Evolutionary conservation across 2,888 invertebrate genomes (phyloP).

Genomic region (Tenthredo livida): DNA sequence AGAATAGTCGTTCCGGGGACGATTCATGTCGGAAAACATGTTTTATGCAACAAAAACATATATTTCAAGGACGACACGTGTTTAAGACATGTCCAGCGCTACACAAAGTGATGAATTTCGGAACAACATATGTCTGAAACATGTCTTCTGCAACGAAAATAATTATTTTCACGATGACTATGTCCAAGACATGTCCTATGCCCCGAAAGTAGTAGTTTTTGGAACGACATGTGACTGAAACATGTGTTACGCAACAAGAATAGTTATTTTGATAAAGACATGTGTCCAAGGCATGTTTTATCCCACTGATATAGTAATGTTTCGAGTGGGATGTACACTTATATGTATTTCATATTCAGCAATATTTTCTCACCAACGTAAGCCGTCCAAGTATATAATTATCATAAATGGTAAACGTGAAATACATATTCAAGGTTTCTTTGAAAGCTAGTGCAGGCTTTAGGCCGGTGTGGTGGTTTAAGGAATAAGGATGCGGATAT

Average conservation of each 20-base stretch:
- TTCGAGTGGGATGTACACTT: neutral
- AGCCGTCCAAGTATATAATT: neutral
- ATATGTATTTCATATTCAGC: neutral
- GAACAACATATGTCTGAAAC: neutral
- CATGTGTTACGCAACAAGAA: neutral
- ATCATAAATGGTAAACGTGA: conserved; percentile 16
- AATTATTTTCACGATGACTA: neutral
- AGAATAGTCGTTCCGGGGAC: neutral
- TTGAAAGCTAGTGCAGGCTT: neutral
- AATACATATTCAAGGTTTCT: conserved; percentile 16
- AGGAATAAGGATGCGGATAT: conserved; percentile 30
- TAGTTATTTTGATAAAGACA: neutral
- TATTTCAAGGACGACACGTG: neutral
- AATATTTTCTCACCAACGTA: neutral
- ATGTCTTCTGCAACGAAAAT: neutral
- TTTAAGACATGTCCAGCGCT: neutral
- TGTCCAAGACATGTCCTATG: neutral
- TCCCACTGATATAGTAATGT: neutral
- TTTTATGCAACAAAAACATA: neutral
- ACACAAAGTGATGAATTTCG: neutral
- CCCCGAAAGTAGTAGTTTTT: neutral
- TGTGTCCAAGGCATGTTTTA: neutral
- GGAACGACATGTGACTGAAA: neutral
- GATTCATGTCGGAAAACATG: neutral
- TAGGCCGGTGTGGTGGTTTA: neutral